A percentile compares a stretch with the other conserved stretches of the same genome.
These are phyloP conservation scores for Limulus polyphemus DNA, from an alignment of 2,888 invertebrate genomes.

Conservation along the genomic window DNA sequence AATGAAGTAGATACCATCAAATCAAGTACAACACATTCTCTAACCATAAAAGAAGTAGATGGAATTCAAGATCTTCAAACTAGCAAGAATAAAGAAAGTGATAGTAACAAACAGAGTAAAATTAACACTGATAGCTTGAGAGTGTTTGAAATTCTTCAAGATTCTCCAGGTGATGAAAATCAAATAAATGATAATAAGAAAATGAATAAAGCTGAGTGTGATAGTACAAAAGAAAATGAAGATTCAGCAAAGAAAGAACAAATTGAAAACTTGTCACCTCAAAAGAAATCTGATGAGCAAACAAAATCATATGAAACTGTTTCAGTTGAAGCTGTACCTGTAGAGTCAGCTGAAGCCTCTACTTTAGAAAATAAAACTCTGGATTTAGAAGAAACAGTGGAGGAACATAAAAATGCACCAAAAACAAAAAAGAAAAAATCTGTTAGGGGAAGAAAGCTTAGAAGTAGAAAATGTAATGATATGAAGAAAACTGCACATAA, in stretches of 20 bases:
- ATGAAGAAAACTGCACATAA: not conserved
- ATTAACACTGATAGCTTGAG: too few species aligned
- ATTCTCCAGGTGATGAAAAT: too few species aligned
- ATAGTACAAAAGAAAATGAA: too few species aligned
- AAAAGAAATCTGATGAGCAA: not conserved
- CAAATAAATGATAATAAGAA: too few species aligned
- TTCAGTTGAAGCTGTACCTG: not conserved
- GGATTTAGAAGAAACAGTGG: not conserved
- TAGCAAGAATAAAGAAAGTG: too few species aligned
- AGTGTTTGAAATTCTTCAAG: too few species aligned
- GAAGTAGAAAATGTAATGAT: not conserved
- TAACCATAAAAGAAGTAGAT: too few species aligned
- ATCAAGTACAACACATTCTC: too few species aligned
- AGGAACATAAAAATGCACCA: not conserved
- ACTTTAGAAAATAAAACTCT: not conserved
- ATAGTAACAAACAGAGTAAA: too few species aligned
- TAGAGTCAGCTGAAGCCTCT: constrained; percentile 1
- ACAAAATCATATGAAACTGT: not conserved
- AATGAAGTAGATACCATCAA: too few species aligned
- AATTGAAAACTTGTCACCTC: not conserved
- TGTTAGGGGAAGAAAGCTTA: not conserved
- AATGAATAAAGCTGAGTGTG: too few species aligned
- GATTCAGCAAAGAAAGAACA: not conserved
- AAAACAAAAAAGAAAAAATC: constrained; percentile 1
- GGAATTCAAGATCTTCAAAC: too few species aligned